Conservation (phyloP, 2,888 invertebrate species). For the Campopleginae sp. region DNA sequence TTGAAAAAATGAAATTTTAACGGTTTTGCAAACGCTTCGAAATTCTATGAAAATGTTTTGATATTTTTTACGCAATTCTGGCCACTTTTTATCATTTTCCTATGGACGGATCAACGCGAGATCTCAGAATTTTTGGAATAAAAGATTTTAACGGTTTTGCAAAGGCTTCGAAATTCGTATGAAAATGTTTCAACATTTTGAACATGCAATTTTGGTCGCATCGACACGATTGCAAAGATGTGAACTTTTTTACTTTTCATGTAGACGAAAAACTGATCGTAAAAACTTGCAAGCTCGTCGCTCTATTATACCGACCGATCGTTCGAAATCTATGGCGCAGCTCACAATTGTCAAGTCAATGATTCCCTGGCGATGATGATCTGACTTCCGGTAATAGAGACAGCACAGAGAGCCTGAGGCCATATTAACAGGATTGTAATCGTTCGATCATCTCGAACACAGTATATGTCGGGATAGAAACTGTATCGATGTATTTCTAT, state of each 20-base stretch:
- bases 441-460: constrained; percentile 30
- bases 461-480: constrained; percentile 21
- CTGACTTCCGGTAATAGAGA: constrained; percentile 61
- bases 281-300: constrained; percentile 34
- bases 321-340: constrained; percentile 58
- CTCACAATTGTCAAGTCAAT: constrained; percentile 25
- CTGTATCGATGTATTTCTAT: constrained; percentile 26
- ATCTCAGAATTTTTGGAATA: no score
- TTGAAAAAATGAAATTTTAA: no score
- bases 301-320: constrained; percentile 41
- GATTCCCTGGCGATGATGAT: constrained; percentile 61
- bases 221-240: no score
- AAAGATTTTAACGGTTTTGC: no score
- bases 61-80: background rate
- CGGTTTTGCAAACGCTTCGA: background rate
- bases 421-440: constrained; percentile 46
- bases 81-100: no score
- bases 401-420: constrained; percentile 37
- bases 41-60: background rate
- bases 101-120: no score
- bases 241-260: no score
- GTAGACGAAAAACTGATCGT: constrained; percentile 23
- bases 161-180: no score
- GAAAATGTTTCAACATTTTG: no score
- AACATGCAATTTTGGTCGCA: no score